Evolutionary conservation across 2,888 invertebrate genomes (phyloP).

Genomic region (Molanna angustata): DNA sequence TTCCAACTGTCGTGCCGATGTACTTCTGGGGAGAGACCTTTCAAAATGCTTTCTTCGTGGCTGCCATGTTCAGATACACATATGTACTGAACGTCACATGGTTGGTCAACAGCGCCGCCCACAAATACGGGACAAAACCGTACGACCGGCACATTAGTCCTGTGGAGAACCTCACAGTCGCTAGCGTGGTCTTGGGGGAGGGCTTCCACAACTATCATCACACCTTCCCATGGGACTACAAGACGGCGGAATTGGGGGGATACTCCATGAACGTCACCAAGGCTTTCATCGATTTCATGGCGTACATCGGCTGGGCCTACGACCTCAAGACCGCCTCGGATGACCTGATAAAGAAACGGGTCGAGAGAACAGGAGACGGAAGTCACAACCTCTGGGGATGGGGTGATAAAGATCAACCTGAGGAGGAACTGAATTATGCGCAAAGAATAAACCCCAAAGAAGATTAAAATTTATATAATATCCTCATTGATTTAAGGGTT

Average conservation of each 20-base stretch:
- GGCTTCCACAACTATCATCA: conserved; percentile 91
- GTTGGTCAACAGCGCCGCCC: conserved; percentile 88
- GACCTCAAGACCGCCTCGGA: conserved; percentile 78
- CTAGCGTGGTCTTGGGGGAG: conserved; percentile 68
- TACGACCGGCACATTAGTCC: conserved; percentile 75
- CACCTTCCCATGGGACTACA: conserved; percentile 83
- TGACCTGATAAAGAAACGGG: conserved; percentile 66
- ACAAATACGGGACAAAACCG: conserved; percentile 73
- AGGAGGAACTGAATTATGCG: conserved; percentile 43
- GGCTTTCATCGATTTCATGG: conserved; percentile 75
- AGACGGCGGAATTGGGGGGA: conserved; percentile 77
- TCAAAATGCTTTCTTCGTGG: conserved; percentile 64
- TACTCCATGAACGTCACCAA: conserved; percentile 72
- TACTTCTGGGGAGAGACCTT: conserved; percentile 75
- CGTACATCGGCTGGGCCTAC: conserved; percentile 82
- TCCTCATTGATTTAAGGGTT: too few species aligned
- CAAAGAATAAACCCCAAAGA: conserved; percentile 27
- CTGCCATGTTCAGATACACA: conserved; percentile 73
- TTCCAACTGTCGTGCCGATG: conserved; percentile 75
- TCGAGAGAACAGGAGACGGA: conserved; percentile 72
- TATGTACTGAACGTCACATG: conserved; percentile 83
- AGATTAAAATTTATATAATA: conserved; percentile 5
- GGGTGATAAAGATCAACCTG: conserved; percentile 44
- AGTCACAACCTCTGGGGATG: conserved; percentile 76
- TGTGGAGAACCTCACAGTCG: conserved; percentile 65